Evolutionary conservation across 2,797 vertebrate genomes (phyloP).

Genomic region (Helarctos malayanus): DNA sequence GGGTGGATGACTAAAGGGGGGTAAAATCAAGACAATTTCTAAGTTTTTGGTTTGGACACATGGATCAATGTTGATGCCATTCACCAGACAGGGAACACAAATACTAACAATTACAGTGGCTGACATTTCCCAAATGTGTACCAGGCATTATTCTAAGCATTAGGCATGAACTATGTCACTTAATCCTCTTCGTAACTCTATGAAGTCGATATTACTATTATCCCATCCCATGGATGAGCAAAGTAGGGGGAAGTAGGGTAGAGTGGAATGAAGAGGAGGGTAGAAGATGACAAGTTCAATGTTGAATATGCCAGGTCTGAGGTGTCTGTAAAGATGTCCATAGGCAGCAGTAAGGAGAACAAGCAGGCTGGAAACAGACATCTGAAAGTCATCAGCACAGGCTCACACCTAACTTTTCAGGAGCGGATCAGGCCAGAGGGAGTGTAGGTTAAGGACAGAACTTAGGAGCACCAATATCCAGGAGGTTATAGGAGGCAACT

Average conservation of each 20-base stretch:
- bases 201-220: background rate
- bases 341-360: background rate
- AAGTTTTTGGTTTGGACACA: background rate
- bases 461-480: background rate
- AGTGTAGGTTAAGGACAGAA: background rate
- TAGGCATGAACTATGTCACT: constrained; percentile 10
- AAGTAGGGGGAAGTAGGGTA: background rate
- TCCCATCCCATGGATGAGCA: background rate
- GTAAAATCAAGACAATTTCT: constrained; percentile 32
- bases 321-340: background rate
- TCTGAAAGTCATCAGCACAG: background rate
- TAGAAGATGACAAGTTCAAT: background rate
- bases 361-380: background rate
- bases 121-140: background rate
- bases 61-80: background rate
- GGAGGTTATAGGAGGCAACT: background rate
- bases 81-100: background rate
- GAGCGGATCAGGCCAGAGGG: background rate
- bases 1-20: too few relatives aligned
- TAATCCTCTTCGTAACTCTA: background rate
- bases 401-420: background rate
- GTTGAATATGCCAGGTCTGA: background rate
- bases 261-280: background rate
- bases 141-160: constrained; percentile 10
- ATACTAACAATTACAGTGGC: background rate